Base-by-base conservation (phyloP, 2,797 vertebrate species). In the Triplophysa yarkandensis region DNA sequence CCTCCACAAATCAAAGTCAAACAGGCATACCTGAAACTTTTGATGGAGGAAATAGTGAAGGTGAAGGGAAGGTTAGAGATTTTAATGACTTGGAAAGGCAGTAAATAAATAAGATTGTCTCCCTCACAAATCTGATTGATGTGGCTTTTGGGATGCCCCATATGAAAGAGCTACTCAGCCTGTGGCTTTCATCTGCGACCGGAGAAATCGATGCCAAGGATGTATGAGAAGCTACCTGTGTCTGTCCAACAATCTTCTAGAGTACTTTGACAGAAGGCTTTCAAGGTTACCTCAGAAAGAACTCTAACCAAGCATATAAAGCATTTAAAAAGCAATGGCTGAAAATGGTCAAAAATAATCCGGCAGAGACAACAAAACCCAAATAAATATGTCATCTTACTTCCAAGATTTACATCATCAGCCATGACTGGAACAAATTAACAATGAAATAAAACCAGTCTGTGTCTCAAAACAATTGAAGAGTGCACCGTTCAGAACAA, bases 51-150 rank as follows among this genome's bases (percentile, higher is more conserved):
- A 84, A 73, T 72, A 74, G 80, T 86, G 85, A 89, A 90, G 88
- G 89, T 89, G 86, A 91, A 30, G 19, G 75, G 62, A 77, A 82
- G 84, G 79, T 85, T 84, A 87, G 84, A 85, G 84, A 84, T 86
- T 83, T 83, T 90, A 89, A 90, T 88, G 88, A 87, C 66, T 82
- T 82, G 85, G 88, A 85, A 89, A 87, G 83, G 79, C 79, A 82
- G 88, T 87, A 90, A 91, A 91, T 89, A 90, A 91, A 91, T 89
- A 89, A 85, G 86, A 88, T 82, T 74, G 85, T 82, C 79, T 84
- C 73, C 81, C 25, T 66, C 82, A 86, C 87, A 90, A 88, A 90
- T 86, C 84, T 86, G 87, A 92, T 88, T 88, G 89, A 92, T 91
- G 90, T 87, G 87, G 87, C 89, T 90, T 88, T 89, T 86, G 89